These are phyloP conservation scores for Mayetiola destructor DNA, from an alignment of 2,888 invertebrate genomes.

Conservation along the genomic window DNA sequence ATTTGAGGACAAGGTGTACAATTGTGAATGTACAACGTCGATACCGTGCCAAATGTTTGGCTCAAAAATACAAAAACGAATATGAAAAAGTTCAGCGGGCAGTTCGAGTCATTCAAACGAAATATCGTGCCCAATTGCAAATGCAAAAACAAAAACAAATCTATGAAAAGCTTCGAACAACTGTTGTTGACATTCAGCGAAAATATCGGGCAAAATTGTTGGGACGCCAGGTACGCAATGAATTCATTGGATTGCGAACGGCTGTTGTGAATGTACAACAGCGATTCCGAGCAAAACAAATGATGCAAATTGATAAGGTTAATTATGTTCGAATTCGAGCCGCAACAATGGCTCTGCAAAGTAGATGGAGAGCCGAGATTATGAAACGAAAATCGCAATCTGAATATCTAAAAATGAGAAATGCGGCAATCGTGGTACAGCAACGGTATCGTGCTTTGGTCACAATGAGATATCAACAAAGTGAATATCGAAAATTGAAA, in stretches of 20 bases:
- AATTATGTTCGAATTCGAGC: slow-evolving; percentile 26
- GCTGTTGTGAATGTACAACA: slow-evolving; percentile 32
- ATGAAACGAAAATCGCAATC: slow-evolving; percentile 31
- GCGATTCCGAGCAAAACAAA: slow-evolving; percentile 27
- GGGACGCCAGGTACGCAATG: too few species aligned
- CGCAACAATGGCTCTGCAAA: slow-evolving; percentile 34
- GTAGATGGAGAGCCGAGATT: slow-evolving; percentile 32
- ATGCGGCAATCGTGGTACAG: slow-evolving; percentile 24
- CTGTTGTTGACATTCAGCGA: slow-evolving; percentile 32
- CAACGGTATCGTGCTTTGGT: slow-evolving; percentile 29
- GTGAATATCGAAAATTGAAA: slow-evolving; percentile 21
- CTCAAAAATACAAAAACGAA: neutral
- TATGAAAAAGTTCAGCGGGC: neutral
- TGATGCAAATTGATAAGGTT: slow-evolving; percentile 27
- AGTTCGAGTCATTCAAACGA: slow-evolving; percentile 6
- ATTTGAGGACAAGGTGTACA: neutral
- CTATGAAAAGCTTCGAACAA: slow-evolving; percentile 28
- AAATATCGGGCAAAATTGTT: slow-evolving; percentile 30
- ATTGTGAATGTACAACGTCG: neutral
- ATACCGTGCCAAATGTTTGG: neutral
- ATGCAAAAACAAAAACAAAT: slow-evolving; percentile 24
- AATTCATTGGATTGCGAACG: slow-evolving; percentile 19
- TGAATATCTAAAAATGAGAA: slow-evolving; percentile 25
- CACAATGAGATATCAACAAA: slow-evolving; percentile 20
- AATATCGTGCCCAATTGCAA: slow-evolving; percentile 20